These are phyloP conservation scores for Drepana arcuata DNA, from an alignment of 1,140 invertebrate species.

Conservation along the genomic window DNA sequence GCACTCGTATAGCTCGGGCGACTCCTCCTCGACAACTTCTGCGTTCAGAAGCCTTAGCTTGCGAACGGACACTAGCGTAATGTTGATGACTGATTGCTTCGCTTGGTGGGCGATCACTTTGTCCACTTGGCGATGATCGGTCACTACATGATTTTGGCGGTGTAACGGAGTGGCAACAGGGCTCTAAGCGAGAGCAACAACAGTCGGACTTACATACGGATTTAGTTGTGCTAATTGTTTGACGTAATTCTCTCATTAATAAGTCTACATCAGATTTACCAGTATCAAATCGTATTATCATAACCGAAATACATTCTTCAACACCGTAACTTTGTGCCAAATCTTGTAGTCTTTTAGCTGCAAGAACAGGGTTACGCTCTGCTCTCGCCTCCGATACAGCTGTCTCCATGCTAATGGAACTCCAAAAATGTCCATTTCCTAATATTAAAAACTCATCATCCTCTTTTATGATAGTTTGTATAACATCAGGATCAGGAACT, in stretches of 20 bases:
- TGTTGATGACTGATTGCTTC: slow-evolving; percentile 52
- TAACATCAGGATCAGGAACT: slow-evolving; percentile 81
- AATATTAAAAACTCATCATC: slow-evolving; percentile 87
- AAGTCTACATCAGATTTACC: slow-evolving; percentile 78
- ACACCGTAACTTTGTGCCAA: slow-evolving; percentile 86
- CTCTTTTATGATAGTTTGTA: slow-evolving; percentile 82
- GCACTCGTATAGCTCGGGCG: slow-evolving; percentile 70
- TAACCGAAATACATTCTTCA: slow-evolving; percentile 84
- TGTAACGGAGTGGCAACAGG: slow-evolving; percentile 73
- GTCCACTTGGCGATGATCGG: slow-evolving; percentile 86
- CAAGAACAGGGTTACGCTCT: slow-evolving; percentile 82
- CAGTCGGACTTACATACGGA: slow-evolving; percentile 74
- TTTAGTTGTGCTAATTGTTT: slow-evolving; percentile 75
- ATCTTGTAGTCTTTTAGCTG: slow-evolving; percentile 86
- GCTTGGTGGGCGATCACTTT: slow-evolving; percentile 78
- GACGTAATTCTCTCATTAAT: slow-evolving; percentile 82
- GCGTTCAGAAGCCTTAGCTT: slow-evolving; percentile 59
- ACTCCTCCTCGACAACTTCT: slow-evolving; percentile 73
- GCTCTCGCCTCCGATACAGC: slow-evolving; percentile 82
- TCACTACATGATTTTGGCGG: slow-evolving; percentile 72
- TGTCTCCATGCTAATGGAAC: slow-evolving; percentile 81
- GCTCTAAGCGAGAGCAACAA: slow-evolving; percentile 76
- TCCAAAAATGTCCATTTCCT: slow-evolving; percentile 85
- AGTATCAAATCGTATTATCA: slow-evolving; percentile 80
- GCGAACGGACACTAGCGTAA: slow-evolving; percentile 55